Evolutionary conservation across 2,888 invertebrate species (phyloP).

Genomic region (Villa cingulata): DNA sequence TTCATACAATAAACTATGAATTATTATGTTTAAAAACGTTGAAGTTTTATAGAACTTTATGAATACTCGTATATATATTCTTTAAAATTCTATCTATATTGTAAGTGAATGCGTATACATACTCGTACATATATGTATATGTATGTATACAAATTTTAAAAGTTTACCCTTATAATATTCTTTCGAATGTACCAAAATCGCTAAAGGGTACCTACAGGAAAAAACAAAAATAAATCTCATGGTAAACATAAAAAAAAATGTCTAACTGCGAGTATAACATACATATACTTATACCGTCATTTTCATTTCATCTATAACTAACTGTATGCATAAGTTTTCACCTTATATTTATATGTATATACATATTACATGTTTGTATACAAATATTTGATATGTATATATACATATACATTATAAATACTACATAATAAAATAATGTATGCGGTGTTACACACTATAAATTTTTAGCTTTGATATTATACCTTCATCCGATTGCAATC

Average conservation of each 20-base stretch:
- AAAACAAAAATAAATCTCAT: neutral
- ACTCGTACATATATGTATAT: neutral
- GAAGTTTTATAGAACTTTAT: conserved; percentile 3
- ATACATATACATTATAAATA: too few species aligned
- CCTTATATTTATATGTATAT: too few species aligned
- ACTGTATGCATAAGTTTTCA: too few species aligned
- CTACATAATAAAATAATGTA: too few species aligned
- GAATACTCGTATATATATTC: too few species aligned
- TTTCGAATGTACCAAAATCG: conserved; percentile 1
- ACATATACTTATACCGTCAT: too few species aligned
- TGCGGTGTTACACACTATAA: too few species aligned
- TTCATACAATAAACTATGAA: conserved; percentile 6
- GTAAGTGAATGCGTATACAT: neutral
- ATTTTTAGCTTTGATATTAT: neutral
- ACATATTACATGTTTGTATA: too few species aligned
- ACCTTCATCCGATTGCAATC: neutral
- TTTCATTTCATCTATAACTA: too few species aligned
- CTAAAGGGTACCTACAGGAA: neutral
- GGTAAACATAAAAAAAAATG: neutral
- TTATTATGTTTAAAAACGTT: conserved; percentile 1
- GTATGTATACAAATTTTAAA: neutral
- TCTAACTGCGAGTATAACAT: neutral
- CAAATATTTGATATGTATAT: too few species aligned
- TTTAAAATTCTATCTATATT: conserved; percentile 2
- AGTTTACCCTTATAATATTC: too few species aligned